Conservation (phyloP, 1,140 invertebrate genomes). For the Penaeus japonicus region DNA sequence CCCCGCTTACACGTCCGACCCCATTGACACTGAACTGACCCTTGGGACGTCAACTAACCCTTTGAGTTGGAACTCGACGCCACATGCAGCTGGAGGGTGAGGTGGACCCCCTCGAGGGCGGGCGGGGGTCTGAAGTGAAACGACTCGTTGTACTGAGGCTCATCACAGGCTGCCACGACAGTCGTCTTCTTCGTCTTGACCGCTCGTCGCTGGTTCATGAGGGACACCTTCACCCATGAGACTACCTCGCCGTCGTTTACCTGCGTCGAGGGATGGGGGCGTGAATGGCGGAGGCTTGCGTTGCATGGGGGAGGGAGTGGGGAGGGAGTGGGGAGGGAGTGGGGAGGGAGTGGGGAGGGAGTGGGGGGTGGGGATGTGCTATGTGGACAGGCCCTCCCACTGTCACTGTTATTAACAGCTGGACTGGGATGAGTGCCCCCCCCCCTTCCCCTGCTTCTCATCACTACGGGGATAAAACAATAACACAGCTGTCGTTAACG, state of each 20-base stretch:
- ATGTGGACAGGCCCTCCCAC: no score
- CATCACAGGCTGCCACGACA: constrained; percentile 21
- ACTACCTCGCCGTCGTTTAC: constrained; percentile 24
- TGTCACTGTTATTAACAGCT: no score
- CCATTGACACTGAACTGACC: neutral
- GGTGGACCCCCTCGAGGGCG: constrained; percentile 36
- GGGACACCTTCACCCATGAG: constrained; percentile 38
- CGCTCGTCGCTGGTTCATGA: constrained; percentile 27
- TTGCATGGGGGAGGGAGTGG: neutral
- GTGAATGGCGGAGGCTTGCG: neutral
- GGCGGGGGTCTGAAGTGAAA: constrained; percentile 44
- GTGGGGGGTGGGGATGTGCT: neutral
- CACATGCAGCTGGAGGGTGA: constrained; percentile 1
- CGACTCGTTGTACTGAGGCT: constrained; percentile 42
- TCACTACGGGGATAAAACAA: no score
- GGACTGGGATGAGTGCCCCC: no score
- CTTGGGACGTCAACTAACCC: neutral
- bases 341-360: neutral
- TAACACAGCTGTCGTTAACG: no score
- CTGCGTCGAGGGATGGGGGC: neutral
- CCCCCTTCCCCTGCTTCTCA: no score
- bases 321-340: neutral
- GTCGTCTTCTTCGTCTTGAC: constrained; percentile 45
- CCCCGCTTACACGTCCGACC: no score
- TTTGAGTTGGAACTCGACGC: constrained; percentile 27